Evolutionary conservation across 2,113 vertebrate species (phyloP).

Genomic region (Athene noctua): DNA sequence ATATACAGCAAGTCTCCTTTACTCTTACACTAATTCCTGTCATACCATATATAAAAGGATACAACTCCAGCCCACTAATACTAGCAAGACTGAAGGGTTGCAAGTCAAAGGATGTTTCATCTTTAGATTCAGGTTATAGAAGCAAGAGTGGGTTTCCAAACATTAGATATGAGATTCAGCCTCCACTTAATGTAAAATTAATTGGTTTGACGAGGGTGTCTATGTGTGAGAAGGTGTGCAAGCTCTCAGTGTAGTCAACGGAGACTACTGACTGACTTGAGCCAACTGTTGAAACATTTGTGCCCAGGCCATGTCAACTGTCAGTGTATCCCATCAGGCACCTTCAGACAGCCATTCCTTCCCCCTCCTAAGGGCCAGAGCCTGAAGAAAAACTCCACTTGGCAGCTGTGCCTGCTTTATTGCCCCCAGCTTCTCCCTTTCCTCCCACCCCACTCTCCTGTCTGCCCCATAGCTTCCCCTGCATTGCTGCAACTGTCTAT

Average conservation of each 20-base stretch:
- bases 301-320: not conserved
- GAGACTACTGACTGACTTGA: accelerated
- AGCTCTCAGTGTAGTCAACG: not conserved
- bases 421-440: not conserved
- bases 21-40: not conserved
- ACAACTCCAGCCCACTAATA: not conserved
- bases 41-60: not conserved
- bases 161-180: not conserved
- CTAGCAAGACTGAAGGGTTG: not conserved
- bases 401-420: not conserved
- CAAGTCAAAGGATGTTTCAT: not conserved
- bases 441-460: not conserved
- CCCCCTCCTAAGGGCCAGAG: not conserved
- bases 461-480: not conserved
- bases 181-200: not conserved
- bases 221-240: not conserved
- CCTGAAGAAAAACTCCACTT: not conserved
- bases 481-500: not conserved
- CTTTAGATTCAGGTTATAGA: not conserved
- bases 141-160: not conserved
- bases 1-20: not conserved
- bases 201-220: not conserved
- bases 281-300: not conserved
- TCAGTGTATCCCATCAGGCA: not conserved
- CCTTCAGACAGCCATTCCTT: not conserved